A percentile compares a stretch with the other conserved stretches of the same genome.
Evolutionary conservation across 2,888 invertebrate species (phyloP).

Genomic region (Drosophila prostipennis): DNA sequence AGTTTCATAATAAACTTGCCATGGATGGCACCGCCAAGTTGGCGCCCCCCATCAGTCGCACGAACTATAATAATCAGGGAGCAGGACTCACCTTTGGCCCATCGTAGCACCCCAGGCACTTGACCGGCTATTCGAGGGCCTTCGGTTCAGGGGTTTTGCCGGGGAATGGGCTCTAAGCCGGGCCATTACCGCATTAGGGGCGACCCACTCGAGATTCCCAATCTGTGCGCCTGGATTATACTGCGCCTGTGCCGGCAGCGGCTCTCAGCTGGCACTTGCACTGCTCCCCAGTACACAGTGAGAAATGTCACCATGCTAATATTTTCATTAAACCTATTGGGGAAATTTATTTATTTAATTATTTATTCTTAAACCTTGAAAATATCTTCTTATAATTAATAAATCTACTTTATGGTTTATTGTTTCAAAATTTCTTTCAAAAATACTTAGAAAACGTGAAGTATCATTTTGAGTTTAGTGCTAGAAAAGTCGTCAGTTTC

Average conservation of each 20-base stretch:
- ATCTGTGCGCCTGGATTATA: constrained; percentile 55
- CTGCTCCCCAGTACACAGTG: constrained; percentile 19
- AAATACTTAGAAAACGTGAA: too few relatives aligned
- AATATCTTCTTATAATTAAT: too few relatives aligned
- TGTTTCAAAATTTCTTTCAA: too few relatives aligned
- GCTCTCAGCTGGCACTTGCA: constrained; percentile 54
- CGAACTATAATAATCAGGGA: constrained; percentile 22
- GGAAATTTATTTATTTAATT: too few relatives aligned
- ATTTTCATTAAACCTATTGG: too few relatives aligned
- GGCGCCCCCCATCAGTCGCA: constrained; percentile 52
- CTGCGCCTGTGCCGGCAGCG: constrained; percentile 68
- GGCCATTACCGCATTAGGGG: constrained; percentile 61
- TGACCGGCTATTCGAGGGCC: constrained; percentile 32
- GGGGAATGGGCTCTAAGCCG: constrained; percentile 14
- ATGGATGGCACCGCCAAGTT: constrained; percentile 43
- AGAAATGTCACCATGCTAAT: neutral
- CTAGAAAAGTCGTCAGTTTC: too few relatives aligned
- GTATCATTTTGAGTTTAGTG: too few relatives aligned
- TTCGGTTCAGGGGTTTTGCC: neutral
- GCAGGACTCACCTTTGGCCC: constrained; percentile 34
- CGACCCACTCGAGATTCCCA: constrained; percentile 55
- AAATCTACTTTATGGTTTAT: too few relatives aligned
- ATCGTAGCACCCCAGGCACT: constrained; percentile 12
- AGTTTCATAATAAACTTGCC: constrained; percentile 30
- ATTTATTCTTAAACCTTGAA: too few relatives aligned